phyloP scores from a whole-genome alignment of 37 sponge, comb jelly and placozoan species.

The Beroe ovata region DNA sequence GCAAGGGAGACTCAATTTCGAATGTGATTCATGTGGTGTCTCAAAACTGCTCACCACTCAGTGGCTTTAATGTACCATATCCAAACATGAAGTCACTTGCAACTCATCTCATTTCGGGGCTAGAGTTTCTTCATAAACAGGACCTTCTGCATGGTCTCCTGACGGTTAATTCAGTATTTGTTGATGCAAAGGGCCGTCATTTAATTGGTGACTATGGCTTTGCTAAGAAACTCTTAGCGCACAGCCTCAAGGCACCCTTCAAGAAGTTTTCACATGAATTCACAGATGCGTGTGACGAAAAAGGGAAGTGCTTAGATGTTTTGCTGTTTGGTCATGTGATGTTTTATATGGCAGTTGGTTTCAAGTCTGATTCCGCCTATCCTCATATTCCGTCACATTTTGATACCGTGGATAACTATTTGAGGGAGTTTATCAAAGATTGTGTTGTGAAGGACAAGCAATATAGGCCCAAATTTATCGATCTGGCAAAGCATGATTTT shows the following conservation, averaged over 20 bases:
- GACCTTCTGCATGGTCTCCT: slow-evolving; percentile 12
- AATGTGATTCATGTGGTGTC: slow-evolving; percentile 42
- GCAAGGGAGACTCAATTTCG: neutral
- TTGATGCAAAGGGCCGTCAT: neutral
- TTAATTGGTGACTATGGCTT: slow-evolving; percentile 49
- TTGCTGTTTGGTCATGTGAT: slow-evolving; percentile 36
- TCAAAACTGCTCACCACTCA: neutral
- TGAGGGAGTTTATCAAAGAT: neutral
- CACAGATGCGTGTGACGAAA: neutral
- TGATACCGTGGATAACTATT: neutral
- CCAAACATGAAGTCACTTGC: slow-evolving; percentile 6
- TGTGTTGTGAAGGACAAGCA: neutral
- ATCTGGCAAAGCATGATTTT: neutral
- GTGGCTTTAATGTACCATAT: slow-evolving; percentile 1
- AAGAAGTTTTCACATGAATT: slow-evolving; percentile 10
- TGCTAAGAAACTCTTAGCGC: neutral
- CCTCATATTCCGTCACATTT: neutral
- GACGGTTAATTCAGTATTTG: slow-evolving; percentile 29
- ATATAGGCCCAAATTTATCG: neutral
- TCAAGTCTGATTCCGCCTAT: neutral
- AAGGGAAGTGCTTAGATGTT: neutral
- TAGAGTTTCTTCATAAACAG: slow-evolving; percentile 30
- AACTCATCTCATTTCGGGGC: neutral
- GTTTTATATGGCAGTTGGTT: neutral
- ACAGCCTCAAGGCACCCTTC: slow-evolving; percentile 1